These are phyloP conservation scores for Corydoras sp. DNA, from an alignment of 2,113 vertebrate genomes.

Conservation along the genomic window DNA sequence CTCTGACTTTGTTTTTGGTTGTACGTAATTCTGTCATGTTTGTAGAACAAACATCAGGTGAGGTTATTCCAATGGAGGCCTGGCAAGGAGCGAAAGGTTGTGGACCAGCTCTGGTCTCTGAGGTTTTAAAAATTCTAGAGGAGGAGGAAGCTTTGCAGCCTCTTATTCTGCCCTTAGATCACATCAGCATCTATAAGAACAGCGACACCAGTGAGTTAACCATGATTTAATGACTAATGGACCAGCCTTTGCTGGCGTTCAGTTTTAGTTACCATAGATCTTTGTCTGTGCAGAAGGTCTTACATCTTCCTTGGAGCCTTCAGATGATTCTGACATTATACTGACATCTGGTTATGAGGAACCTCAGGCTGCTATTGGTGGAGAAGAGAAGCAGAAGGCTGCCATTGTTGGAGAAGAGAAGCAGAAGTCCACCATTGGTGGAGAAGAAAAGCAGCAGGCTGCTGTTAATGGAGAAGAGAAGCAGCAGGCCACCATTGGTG, in stretches of 20 bases:
- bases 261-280: not conserved
- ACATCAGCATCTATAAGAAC: slow-evolving; percentile 41
- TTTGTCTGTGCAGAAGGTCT: slow-evolving; percentile 45
- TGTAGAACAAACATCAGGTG: slow-evolving; percentile 73
- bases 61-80: slow-evolving; percentile 71
- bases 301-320: slow-evolving; percentile 19
- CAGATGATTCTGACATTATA: slow-evolving; percentile 25
- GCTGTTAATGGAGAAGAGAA: not conserved
- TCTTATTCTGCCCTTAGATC: slow-evolving; percentile 74
- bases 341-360: slow-evolving; percentile 1
- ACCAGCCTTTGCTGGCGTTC: not conserved
- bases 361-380: not conserved
- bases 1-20: not conserved
- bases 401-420: not conserved
- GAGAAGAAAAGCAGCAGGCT: not conserved
- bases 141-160: slow-evolving; percentile 78
- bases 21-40: not conserved
- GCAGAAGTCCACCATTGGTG: not conserved
- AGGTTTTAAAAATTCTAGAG: slow-evolving; percentile 76
- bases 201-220: slow-evolving; percentile 31
- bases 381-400: not conserved
- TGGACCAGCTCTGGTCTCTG: slow-evolving; percentile 73
- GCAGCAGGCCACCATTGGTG: not conserved
- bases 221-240: not conserved
- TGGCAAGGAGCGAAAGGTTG: slow-evolving; percentile 75